Conservation (phyloP, 2,888 invertebrate species). For the Drosophila acutilabella region DNA sequence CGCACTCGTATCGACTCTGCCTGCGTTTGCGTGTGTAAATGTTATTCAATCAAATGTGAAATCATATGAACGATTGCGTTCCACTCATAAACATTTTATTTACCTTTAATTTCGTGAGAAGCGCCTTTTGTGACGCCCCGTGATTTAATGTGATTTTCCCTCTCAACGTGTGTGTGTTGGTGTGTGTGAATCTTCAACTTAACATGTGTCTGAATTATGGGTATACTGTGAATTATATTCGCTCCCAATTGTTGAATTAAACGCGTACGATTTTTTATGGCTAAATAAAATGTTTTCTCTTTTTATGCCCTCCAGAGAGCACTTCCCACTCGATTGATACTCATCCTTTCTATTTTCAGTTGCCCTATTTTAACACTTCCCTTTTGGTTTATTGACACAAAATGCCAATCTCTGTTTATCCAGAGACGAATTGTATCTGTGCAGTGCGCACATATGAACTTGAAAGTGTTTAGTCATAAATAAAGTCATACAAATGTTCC, state of each 20-base stretch:
- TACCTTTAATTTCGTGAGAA: conserved; percentile 79
- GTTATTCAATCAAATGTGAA: conserved; percentile 80
- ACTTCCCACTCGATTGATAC: not conserved
- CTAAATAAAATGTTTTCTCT: conserved; percentile 68
- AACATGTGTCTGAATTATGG: conserved; percentile 55
- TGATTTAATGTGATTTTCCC: conserved; percentile 66
- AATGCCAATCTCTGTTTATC: conserved; percentile 71
- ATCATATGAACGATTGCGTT: conserved; percentile 76
- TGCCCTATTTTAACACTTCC: conserved; percentile 11
- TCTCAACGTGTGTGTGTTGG: conserved; percentile 2
- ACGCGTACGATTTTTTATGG: conserved; percentile 72
- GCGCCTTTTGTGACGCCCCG: conserved; percentile 68
- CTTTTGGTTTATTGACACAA: conserved; percentile 56
- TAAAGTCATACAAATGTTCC: conserved; percentile 46
- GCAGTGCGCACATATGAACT: conserved; percentile 33
- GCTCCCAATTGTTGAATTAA: conserved; percentile 58
- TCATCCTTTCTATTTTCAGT: conserved; percentile 5
- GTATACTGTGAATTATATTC: conserved; percentile 2
- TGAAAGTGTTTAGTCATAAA: conserved; percentile 70
- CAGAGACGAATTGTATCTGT: conserved; percentile 35
- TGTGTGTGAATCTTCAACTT: conserved; percentile 5
- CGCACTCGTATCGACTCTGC: conserved; percentile 3
- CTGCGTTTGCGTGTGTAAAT: conserved; percentile 75
- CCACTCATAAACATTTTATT: conserved; percentile 80
- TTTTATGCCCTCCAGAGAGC: too few relatives aligned